phyloP scores from a whole-genome alignment of 23 tunicate species.

The Trididemnum miniatum region DNA sequence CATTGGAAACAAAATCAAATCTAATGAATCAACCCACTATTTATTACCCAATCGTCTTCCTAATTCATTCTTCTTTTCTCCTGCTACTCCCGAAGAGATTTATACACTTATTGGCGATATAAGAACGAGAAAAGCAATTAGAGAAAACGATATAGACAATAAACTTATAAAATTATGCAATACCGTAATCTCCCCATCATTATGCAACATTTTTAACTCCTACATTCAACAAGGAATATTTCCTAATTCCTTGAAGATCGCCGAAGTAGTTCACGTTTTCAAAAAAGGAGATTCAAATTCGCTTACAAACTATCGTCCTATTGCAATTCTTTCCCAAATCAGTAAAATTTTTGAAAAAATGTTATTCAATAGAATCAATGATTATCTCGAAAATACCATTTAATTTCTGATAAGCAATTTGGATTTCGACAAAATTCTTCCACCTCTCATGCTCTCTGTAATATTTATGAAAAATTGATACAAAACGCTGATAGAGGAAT shows the following conservation, averaged over 20 bases:
- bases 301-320: not conserved
- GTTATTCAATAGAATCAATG: not conserved
- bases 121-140: not conserved
- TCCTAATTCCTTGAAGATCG: not conserved
- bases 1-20: not conserved
- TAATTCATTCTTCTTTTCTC: not conserved
- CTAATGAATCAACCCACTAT: not conserved
- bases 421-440: conserved; percentile 2
- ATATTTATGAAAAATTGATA: not conserved
- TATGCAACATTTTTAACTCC: not conserved
- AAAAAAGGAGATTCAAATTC: not conserved
- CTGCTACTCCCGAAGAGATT: conserved; percentile 2
- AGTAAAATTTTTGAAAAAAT: conserved; percentile 15
- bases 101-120: not conserved
- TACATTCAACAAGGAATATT: not conserved
- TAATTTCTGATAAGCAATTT: conserved; percentile 5
- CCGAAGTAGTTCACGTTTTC: not conserved
- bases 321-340: not conserved
- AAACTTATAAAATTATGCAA: not conserved
- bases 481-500: not conserved
- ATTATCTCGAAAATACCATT: not conserved
- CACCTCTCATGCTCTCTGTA: not conserved
- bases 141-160: not conserved
- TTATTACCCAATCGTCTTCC: not conserved
- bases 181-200: not conserved